A percentile compares a stretch with the other conserved stretches of the same genome.
These are phyloP conservation scores for Anguilla anguilla DNA, from an alignment of 2,797 vertebrate species.

Conservation along the genomic window DNA sequence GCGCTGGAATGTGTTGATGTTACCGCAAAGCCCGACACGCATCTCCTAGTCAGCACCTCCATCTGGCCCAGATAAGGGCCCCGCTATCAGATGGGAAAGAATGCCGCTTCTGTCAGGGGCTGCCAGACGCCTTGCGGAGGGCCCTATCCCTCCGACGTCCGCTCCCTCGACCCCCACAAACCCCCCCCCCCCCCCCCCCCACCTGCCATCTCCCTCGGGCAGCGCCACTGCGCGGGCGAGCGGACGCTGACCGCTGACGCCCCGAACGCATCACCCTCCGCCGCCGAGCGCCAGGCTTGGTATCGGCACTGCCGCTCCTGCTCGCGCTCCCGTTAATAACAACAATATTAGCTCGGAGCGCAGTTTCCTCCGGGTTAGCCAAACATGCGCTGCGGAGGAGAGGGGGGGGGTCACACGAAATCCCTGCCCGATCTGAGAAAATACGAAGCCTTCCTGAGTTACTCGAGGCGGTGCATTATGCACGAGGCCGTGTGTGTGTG, in stretches of 20 bases:
- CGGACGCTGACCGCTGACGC: not conserved
- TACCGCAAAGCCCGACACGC: slow-evolving; percentile 58
- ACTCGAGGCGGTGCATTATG: not conserved
- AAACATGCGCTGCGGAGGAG: not conserved
- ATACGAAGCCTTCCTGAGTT: not conserved
- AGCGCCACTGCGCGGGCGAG: not conserved
- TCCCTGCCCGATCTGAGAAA: not conserved
- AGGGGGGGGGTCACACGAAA: not conserved
- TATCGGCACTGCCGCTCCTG: not conserved
- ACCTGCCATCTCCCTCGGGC: not conserved
- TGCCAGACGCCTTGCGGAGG: slow-evolving; percentile 43
- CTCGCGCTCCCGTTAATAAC: not conserved
- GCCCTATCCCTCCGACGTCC: not conserved
- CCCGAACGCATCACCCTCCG: not conserved
- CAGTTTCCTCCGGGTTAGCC: not conserved
- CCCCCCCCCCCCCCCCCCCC: slow-evolving; percentile 18
- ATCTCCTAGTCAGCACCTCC: slow-evolving; percentile 58
- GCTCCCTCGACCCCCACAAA: slow-evolving; percentile 18
- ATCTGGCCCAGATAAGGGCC: slow-evolving; percentile 56
- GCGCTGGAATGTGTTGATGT: slow-evolving; percentile 65
- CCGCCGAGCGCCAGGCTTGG: not conserved
- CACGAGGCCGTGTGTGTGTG: not conserved
- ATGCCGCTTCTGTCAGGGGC: slow-evolving; percentile 48
- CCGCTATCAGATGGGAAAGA: slow-evolving; percentile 62
- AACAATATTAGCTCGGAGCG: not conserved